These are phyloP conservation scores for Hedya salicella DNA, from an alignment of 2,888 invertebrate genomes.

Conservation along the genomic window DNA sequence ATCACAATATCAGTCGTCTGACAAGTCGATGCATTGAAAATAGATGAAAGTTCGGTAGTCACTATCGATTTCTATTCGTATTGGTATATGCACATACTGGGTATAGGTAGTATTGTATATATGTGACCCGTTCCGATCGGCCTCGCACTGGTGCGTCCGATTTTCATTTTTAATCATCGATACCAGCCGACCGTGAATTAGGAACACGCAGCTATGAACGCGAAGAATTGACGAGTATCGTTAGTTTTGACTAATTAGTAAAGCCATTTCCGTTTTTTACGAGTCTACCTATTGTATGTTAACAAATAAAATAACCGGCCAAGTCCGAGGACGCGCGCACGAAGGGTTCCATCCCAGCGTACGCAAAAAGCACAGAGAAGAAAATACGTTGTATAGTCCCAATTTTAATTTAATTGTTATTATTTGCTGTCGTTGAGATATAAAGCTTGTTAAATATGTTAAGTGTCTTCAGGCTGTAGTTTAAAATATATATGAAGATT, in stretches of 20 bases:
- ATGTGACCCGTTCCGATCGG: constrained; percentile 55
- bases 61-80: not conserved
- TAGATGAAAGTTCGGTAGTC: no score
- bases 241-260: constrained; percentile 9
- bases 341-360: no score
- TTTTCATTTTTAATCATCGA: constrained; percentile 70
- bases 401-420: no score
- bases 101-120: constrained; percentile 3
- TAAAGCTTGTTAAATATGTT: no score
- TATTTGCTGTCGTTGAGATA: no score
- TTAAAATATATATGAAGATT: no score
- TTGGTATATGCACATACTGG: no score
- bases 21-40: not conserved
- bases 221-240: constrained; percentile 10
- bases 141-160: constrained; percentile 62
- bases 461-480: no score
- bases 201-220: constrained; percentile 48
- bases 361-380: no score
- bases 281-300: not conserved
- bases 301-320: not conserved
- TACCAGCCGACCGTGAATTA: constrained; percentile 58
- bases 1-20: no score
- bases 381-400: no score
- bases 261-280: not conserved
- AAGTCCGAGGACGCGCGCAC: no score